phyloP scores from a whole-genome alignment of 2,888 invertebrate genomes.

The Nomada lathburiana region DNA sequence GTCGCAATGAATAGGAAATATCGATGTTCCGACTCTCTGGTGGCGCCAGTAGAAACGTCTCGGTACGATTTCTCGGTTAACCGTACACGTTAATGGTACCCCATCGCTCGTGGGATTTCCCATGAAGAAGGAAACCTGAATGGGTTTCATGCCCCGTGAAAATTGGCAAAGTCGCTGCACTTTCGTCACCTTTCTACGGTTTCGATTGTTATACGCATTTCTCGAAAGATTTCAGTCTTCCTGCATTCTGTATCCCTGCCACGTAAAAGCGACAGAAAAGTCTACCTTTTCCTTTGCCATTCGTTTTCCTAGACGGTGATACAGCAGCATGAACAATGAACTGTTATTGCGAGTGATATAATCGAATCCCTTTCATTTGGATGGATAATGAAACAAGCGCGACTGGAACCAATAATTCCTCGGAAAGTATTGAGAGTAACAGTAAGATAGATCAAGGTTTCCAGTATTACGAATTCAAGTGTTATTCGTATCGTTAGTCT shows the following conservation, averaged over 20 bases:
- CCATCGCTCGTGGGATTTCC: slow-evolving; percentile 38
- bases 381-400: too few species aligned
- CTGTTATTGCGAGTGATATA: too few species aligned
- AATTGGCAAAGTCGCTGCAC: slow-evolving; percentile 40
- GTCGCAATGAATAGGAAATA: slow-evolving; percentile 54
- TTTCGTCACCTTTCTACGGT: slow-evolving; percentile 17
- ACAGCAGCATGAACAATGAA: neutral
- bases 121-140: slow-evolving; percentile 39
- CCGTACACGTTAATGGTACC: slow-evolving; percentile 29
- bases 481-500: too few species aligned
- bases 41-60: slow-evolving; percentile 5
- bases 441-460: too few species aligned
- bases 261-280: too few species aligned
- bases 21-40: slow-evolving; percentile 27
- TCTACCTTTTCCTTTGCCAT: too few species aligned
- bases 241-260: too few species aligned
- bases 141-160: slow-evolving; percentile 18
- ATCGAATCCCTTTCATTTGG: too few species aligned
- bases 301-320: too few species aligned
- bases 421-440: too few species aligned
- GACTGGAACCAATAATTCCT: too few species aligned
- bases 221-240: neutral
- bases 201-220: neutral
- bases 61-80: slow-evolving; percentile 59
- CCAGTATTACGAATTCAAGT: too few species aligned